phyloP scores from a whole-genome alignment of 2,888 invertebrate species.

The Synanthedon andrenaeformis region DNA sequence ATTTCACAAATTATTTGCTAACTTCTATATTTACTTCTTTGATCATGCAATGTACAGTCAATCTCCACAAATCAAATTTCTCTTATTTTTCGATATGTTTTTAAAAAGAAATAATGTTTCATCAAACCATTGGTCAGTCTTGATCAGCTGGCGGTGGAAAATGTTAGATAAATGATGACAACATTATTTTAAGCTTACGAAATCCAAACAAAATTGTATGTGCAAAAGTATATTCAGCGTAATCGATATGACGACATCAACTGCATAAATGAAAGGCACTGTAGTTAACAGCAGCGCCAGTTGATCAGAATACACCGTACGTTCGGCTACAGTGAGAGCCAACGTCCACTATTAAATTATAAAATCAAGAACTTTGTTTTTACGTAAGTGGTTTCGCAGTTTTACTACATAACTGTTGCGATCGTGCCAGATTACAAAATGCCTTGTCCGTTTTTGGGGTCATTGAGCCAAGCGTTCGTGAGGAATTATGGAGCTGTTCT shows the following conservation, averaged over 20 bases:
- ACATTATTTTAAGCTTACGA: slow-evolving; percentile 13
- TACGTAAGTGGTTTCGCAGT: neutral
- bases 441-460: slow-evolving; percentile 90
- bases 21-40: too few relatives aligned
- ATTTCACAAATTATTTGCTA: too few relatives aligned
- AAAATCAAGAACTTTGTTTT: slow-evolving; percentile 1
- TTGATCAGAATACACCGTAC: slow-evolving; percentile 39
- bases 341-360: slow-evolving; percentile 42
- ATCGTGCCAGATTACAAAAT: slow-evolving; percentile 44
- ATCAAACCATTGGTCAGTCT: too few relatives aligned
- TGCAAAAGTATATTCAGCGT: slow-evolving; percentile 15
- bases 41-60: too few relatives aligned
- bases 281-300: slow-evolving; percentile 35
- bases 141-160: too few relatives aligned
- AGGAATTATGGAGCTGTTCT: slow-evolving; percentile 84
- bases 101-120: too few relatives aligned
- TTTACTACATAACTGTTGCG: neutral
- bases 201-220: neutral
- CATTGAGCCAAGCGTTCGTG: slow-evolving; percentile 82
- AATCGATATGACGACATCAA: slow-evolving; percentile 66
- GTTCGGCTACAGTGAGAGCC: slow-evolving; percentile 70
- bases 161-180: slow-evolving; percentile 1
- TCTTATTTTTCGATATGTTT: too few relatives aligned
- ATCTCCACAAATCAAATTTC: too few relatives aligned
- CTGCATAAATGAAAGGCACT: slow-evolving; percentile 64